A percentile compares a stretch with the other conserved stretches of the same genome.
These are phyloP conservation scores for Delia radicum DNA, from an alignment of 1,140 invertebrate species.

Conservation along the genomic window DNA sequence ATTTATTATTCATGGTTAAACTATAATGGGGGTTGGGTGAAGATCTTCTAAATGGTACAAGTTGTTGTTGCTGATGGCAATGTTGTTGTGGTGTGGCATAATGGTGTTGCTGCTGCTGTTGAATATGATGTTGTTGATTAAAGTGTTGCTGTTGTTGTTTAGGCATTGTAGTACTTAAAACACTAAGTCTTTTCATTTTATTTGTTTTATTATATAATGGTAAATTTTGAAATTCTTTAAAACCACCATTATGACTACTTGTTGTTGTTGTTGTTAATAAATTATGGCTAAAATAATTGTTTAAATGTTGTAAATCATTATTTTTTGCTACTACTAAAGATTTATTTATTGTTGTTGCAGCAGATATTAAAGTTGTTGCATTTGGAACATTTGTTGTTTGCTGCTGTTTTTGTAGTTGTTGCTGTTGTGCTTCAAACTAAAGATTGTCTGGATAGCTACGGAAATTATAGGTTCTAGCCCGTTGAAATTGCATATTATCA, in stretches of 20 bases:
- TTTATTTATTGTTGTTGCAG: slow-evolving; percentile 12
- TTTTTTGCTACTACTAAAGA: neutral
- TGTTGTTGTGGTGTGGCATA: neutral
- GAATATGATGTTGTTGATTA: neutral
- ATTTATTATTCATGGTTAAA: neutral
- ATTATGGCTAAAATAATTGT: slow-evolving; percentile 14
- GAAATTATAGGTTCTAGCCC: slow-evolving; percentile 54
- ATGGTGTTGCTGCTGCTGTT: neutral
- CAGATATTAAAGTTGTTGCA: too few species aligned
- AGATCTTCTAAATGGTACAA: neutral
- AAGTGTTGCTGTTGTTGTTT: neutral
- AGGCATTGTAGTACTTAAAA: slow-evolving; percentile 7
- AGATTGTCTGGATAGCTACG: slow-evolving; percentile 54
- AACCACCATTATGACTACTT: neutral
- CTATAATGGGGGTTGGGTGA: neutral
- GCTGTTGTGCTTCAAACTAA: slow-evolving; percentile 47
- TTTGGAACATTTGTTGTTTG: slow-evolving; percentile 12
- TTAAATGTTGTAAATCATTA: neutral
- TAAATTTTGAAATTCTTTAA: neutral
- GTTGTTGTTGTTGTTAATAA: neutral
- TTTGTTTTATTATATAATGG: slow-evolving; percentile 1
- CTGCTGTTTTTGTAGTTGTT: slow-evolving; percentile 32
- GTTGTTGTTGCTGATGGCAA: neutral
- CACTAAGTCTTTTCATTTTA: slow-evolving; percentile 1
- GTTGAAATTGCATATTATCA: slow-evolving; percentile 45